A percentile compares a stretch with the other conserved stretches of the same genome.
Conservation (phyloP, 2,888 invertebrate species). For the Plagodis pulveraria region DNA sequence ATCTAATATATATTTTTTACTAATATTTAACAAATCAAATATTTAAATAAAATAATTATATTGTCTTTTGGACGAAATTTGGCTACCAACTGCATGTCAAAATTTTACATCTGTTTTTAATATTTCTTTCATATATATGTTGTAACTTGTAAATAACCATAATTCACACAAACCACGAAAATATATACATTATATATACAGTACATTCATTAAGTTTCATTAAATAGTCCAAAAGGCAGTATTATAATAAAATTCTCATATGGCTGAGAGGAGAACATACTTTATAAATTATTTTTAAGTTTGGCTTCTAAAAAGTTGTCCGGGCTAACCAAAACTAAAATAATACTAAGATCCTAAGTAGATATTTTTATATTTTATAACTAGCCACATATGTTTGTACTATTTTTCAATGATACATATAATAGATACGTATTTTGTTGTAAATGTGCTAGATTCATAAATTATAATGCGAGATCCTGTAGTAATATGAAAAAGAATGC, state of each 20-base stretch:
- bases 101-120: slow-evolving; percentile 21
- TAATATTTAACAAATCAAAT: slow-evolving; percentile 38
- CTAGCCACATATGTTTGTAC: too few species aligned
- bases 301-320: not conserved
- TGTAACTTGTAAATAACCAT: slow-evolving; percentile 18
- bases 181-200: too few species aligned
- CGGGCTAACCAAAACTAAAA: not conserved
- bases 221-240: slow-evolving; percentile 72
- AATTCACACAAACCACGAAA: slow-evolving; percentile 22
- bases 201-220: slow-evolving; percentile 25
- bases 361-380: too few species aligned
- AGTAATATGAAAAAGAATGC: too few species aligned
- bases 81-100: slow-evolving; percentile 72
- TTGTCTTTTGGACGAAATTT: slow-evolving; percentile 80
- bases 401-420: too few species aligned
- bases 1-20: slow-evolving; percentile 31
- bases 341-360: not conserved
- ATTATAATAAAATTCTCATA: slow-evolving; percentile 50
- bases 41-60: too few species aligned
- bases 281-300: not conserved
- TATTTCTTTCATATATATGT: not conserved
- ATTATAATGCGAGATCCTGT: too few species aligned
- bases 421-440: too few species aligned
- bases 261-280: slow-evolving; percentile 12
- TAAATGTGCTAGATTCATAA: too few species aligned